Conservation (phyloP, 1,140 invertebrate species). For the Danaus plexippus region DNA sequence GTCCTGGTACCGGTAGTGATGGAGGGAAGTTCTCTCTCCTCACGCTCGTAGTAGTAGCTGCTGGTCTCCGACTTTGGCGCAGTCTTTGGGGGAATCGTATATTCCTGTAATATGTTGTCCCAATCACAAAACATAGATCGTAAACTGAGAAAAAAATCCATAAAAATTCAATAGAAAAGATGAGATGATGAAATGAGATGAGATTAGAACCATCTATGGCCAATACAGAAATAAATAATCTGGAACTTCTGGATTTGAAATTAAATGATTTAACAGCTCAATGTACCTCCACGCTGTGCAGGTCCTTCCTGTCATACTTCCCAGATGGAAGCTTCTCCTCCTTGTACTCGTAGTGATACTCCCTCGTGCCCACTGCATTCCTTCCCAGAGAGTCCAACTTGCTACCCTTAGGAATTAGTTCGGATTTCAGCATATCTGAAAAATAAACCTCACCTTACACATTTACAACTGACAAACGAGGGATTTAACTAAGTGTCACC, state of each 20-base stretch:
- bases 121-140: too few species aligned
- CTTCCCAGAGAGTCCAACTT: slow-evolving; percentile 56
- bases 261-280: too few species aligned
- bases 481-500: too few species aligned
- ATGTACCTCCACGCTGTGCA: slow-evolving; percentile 63
- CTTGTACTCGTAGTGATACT: slow-evolving; percentile 70
- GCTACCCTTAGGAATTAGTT: slow-evolving; percentile 65
- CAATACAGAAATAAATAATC: too few species aligned
- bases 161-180: too few species aligned
- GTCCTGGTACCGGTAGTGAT: slow-evolving; percentile 48
- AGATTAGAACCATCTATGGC: too few species aligned
- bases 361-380: slow-evolving; percentile 44
- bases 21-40: slow-evolving; percentile 52
- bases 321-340: slow-evolving; percentile 65
- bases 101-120: slow-evolving; percentile 40
- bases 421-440: slow-evolving; percentile 67
- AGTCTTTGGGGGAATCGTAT: slow-evolving; percentile 51
- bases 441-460: slow-evolving; percentile 7
- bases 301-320: slow-evolving; percentile 67
- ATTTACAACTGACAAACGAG: too few species aligned
- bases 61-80: slow-evolving; percentile 45
- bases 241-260: too few species aligned
- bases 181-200: too few species aligned
- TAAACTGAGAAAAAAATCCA: too few species aligned
- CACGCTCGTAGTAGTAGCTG: slow-evolving; percentile 58